Base-by-base conservation (phyloP, 2,113 vertebrate genomes). In the Syngnathus floridae region DNA sequence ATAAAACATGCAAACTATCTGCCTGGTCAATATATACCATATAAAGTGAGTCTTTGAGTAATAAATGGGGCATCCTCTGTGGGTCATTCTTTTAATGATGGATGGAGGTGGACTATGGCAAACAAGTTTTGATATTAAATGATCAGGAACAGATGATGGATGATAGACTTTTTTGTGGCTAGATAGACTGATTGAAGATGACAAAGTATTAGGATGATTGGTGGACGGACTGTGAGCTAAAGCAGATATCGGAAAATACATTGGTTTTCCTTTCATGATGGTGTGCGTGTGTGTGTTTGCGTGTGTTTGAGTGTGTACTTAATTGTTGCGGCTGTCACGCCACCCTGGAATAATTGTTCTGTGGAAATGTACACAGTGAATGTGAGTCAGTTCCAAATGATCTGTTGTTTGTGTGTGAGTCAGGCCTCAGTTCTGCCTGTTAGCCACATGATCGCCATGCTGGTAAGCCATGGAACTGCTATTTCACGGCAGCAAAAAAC, bases 391-490 rank as follows among this genome's bases (percentile, higher is more conserved):
- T 70, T 73, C 58, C 76, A 74, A 49, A 73, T 84, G 75, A 77
- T 82, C 75, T 77, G 75, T 81, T 79, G 66, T 82, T 77, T 66
- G 83, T 73, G 62, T 87, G 71, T 89, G 75, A 82, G 66, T 84
- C 82, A 82, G 80, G 71, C 75, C 69, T 82, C 59, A 59, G 87
- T 90, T 87, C 82, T 88, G 84, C 72, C 52, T 88, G 82, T 87
- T 89, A 86, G 81, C 82, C 84, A 88, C 87, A 88, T 90, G 87
- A 88, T 82, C 82, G 54, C 40, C 9, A 52, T 70, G 74, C 79
- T 63, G 65, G 68, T 37, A 65, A 22, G 72, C 78, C 74, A 79
- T 85, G 80, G 74, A 86, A 80, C 78, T 67, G 73, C 26, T 81
- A 75, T 87, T 89, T 89, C 82, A 91, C 55, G 72, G 61, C 71